Evolutionary conservation across 2,888 invertebrate species (phyloP).

Genomic region (Conus canariensis): DNA sequence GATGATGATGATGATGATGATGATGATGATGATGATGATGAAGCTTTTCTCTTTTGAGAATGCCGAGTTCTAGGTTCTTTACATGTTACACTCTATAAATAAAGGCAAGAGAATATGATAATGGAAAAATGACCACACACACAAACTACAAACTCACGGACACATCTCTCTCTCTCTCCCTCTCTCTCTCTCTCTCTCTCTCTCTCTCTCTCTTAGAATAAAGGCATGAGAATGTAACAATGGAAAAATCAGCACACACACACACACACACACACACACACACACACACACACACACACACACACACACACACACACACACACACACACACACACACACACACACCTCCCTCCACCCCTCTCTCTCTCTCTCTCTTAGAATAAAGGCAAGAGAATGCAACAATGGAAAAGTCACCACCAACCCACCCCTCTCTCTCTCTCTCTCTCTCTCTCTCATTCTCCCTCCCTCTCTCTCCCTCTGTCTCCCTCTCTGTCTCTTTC

Average conservation of each 20-base stretch:
- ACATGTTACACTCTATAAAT: no score
- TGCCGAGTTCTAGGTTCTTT: no score
- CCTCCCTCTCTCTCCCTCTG: background rate
- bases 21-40: background rate
- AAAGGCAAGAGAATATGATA: no score
- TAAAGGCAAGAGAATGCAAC: no score
- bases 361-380: background rate
- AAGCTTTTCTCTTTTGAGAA: no score
- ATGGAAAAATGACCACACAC: no score
- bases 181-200: no score
- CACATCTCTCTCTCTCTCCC: no score
- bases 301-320: fast-evolving
- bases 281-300: fast-evolving
- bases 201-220: background rate
- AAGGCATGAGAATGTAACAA: no score
- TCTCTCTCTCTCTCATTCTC: background rate
- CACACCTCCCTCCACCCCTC: background rate
- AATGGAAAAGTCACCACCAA: background rate
- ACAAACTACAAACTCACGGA: no score
- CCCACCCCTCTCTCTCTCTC: background rate
- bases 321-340: fast-evolving
- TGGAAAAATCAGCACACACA: background rate
- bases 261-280: background rate
- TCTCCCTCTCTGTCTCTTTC: background rate
- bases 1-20: background rate